These are phyloP conservation scores for Eupsittula cactorum DNA, from an alignment of 2,113 vertebrate genomes.

Conservation along the genomic window DNA sequence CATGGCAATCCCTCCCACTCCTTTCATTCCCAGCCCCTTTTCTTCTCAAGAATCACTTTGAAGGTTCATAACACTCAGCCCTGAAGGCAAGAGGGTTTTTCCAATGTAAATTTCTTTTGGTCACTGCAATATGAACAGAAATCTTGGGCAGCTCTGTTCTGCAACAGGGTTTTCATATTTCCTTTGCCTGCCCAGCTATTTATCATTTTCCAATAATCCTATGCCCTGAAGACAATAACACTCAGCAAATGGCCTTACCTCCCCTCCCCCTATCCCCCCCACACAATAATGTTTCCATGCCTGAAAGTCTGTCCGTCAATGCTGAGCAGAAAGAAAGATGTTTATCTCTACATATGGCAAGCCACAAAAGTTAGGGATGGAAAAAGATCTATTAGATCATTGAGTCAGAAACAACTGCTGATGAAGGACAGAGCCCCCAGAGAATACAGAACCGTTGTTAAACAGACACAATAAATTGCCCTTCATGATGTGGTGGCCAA, in stretches of 20 bases:
- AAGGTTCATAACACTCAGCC: conserved; percentile 71
- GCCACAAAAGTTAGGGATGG: conserved; percentile 40
- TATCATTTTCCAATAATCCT: conserved; percentile 90
- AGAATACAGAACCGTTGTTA: conserved; percentile 5
- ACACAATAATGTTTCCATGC: conserved; percentile 57
- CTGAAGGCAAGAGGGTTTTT: conserved; percentile 63
- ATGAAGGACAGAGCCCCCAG: conserved; percentile 14
- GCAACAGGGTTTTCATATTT: conserved; percentile 72
- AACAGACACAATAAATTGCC: conserved; percentile 52
- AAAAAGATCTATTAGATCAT: conserved; percentile 61
- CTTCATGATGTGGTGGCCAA: conserved; percentile 12
- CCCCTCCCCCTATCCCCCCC: not conserved
- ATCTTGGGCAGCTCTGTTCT: conserved; percentile 62
- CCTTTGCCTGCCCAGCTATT: conserved; percentile 72
- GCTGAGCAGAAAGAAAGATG: conserved; percentile 56
- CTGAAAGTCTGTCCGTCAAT: conserved; percentile 41
- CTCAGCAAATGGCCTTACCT: conserved; percentile 47
- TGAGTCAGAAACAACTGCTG: not conserved
- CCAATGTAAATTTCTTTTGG: conserved; percentile 73
- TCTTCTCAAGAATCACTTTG: conserved; percentile 53
- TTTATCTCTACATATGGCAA: conserved; percentile 62
- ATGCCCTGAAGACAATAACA: conserved; percentile 78
- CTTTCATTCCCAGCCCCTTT: conserved; percentile 31
- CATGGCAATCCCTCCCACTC: conserved; percentile 42
- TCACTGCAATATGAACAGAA: conserved; percentile 51